phyloP scores from a whole-genome alignment of 2,888 invertebrate species.

The Thymelicus sylvestris region DNA sequence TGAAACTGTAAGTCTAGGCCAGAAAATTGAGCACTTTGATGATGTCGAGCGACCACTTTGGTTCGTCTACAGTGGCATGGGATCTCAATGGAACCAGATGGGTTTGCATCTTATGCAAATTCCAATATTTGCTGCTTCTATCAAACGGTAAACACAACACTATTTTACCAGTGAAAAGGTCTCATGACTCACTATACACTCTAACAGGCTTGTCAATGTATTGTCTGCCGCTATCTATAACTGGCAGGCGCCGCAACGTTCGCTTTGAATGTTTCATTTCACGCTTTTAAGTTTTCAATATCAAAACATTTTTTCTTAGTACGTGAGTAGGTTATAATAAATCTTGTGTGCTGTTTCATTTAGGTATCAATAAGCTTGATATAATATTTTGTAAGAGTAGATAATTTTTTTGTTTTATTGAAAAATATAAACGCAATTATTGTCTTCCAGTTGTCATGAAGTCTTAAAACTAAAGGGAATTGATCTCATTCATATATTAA shows the following conservation, averaged over 20 bases:
- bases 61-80: constrained; percentile 88
- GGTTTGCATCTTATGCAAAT: constrained; percentile 83
- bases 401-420: too few relatives aligned
- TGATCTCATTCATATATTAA: constrained; percentile 85
- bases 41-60: constrained; percentile 75
- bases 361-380: neutral
- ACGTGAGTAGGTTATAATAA: too few relatives aligned
- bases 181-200: neutral
- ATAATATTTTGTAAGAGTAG: neutral
- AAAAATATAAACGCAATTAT: too few relatives aligned
- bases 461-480: constrained; percentile 83
- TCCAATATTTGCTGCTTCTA: constrained; percentile 76
- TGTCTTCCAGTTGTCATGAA: constrained; percentile 65
- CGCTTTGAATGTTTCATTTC: neutral
- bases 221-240: neutral
- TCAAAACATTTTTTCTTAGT: neutral
- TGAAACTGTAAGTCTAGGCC: constrained; percentile 6
- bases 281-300: neutral
- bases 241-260: neutral
- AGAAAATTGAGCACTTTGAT: constrained; percentile 21
- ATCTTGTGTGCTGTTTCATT: too few relatives aligned
- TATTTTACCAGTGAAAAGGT: neutral
- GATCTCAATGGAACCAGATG: constrained; percentile 86
- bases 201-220: too few relatives aligned
- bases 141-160: constrained; percentile 53